Percentiles rank a stretch among this genome's conserved stretches.
Evolutionary conservation across 1,140 invertebrate genomes (phyloP).

Genomic region (Schlechtendalia chinensis): DNA sequence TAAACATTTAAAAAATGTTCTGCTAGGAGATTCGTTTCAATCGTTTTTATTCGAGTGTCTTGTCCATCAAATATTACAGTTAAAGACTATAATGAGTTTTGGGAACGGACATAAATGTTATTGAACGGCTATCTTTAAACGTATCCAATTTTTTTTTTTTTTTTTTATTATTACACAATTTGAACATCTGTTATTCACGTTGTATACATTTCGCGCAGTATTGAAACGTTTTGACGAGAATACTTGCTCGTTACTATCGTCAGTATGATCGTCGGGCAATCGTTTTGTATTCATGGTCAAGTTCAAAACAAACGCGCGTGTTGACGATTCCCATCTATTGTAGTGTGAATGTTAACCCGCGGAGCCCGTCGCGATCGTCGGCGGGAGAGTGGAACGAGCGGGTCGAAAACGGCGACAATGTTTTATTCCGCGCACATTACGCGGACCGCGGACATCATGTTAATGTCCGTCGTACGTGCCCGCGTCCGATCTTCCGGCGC

Average conservation of each 20-base stretch:
- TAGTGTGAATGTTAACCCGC: neutral
- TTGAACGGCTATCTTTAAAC: too few species aligned
- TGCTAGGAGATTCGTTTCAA: too few species aligned
- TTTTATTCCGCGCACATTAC: conserved; percentile 27
- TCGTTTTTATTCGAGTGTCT: too few species aligned
- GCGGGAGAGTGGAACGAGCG: neutral
- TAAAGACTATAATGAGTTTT: too few species aligned
- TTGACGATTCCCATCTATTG: neutral
- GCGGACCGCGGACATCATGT: neutral
- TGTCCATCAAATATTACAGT: too few species aligned
- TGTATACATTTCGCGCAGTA: too few species aligned
- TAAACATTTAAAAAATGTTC: too few species aligned
- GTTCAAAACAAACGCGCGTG: conserved; percentile 7
- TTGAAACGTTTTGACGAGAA: neutral
- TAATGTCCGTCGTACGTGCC: conserved; percentile 17
- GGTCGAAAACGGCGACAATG: neutral
- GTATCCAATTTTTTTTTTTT: too few species aligned
- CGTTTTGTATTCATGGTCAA: conserved; percentile 14
- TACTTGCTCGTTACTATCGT: neutral
- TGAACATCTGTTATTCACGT: too few species aligned
- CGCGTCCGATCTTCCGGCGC: neutral
- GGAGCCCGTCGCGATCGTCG: neutral
- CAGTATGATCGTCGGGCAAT: neutral
- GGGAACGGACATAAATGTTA: too few species aligned
- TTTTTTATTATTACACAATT: too few species aligned